These are phyloP conservation scores for Chrysolophus pictus DNA, from an alignment of 2,797 vertebrate species.

Conservation along the genomic window DNA sequence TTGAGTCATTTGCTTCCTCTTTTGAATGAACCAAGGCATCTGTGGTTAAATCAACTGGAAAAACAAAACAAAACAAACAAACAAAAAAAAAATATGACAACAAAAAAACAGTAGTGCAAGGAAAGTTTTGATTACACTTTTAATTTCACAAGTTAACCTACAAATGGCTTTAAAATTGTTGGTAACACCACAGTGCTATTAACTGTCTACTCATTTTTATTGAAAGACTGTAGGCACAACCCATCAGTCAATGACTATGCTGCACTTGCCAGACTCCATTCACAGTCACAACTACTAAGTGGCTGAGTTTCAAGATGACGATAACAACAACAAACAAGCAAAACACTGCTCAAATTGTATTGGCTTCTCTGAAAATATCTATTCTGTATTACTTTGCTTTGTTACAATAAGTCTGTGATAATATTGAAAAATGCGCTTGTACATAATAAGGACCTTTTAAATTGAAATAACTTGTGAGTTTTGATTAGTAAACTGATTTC, in stretches of 20 bases:
- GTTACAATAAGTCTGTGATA: background rate
- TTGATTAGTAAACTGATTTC: conserved; percentile 27
- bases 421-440: background rate
- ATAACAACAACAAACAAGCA: background rate
- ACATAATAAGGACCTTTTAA: background rate
- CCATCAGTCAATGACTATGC: conserved; percentile 53
- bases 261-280: conserved; percentile 39
- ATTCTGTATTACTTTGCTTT: background rate
- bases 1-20: background rate
- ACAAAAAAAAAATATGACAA: too few species aligned
- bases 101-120: background rate
- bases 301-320: conserved; percentile 7
- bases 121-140: conserved; percentile 47
- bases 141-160: conserved; percentile 60
- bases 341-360: background rate
- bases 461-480: background rate
- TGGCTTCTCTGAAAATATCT: background rate
- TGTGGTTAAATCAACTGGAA: conserved; percentile 40
- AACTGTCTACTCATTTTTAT: conserved; percentile 31
- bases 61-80: too few species aligned
- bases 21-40: background rate
- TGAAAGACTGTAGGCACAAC: conserved; percentile 41
- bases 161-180: conserved; percentile 61
- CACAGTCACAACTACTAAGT: background rate
- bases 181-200: conserved; percentile 3